Percentiles rank a stretch among this genome's conserved stretches.
Evolutionary conservation across 2,888 invertebrate species (phyloP).

Genomic region (Eumacrocentrus americanus): DNA sequence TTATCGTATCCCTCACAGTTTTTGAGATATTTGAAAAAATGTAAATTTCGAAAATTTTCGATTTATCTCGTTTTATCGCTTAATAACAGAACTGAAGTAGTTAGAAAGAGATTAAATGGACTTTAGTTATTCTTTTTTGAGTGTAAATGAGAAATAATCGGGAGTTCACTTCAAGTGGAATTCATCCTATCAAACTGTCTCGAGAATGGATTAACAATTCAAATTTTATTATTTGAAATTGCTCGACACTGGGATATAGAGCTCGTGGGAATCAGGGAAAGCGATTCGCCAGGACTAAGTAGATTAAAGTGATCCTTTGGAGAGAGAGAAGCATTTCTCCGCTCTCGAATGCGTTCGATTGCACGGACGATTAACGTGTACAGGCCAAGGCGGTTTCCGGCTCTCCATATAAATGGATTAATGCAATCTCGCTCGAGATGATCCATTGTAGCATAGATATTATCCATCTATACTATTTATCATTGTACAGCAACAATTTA

Average conservation of each 20-base stretch:
- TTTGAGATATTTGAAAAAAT: no score
- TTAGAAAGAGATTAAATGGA: no score
- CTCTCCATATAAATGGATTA: conserved; percentile 18
- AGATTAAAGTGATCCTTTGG: conserved; percentile 23
- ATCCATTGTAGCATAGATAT: conserved; percentile 6
- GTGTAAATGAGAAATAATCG: not conserved
- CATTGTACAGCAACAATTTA: not conserved
- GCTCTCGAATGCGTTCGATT: conserved; percentile 15
- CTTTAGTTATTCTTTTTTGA: not conserved
- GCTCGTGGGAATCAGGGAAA: not conserved
- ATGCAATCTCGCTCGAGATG: not conserved
- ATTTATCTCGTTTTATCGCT: no score
- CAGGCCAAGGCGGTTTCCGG: conserved; percentile 3
- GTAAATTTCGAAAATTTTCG: not conserved
- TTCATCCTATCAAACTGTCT: not conserved
- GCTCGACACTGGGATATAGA: not conserved
- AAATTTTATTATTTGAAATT: conserved; percentile 9
- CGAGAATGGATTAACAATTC: conserved; percentile 3
- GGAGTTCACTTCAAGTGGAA: not conserved
- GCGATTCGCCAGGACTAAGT: conserved; percentile 20
- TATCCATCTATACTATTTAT: not conserved
- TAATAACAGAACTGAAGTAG: no score
- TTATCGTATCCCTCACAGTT: no score
- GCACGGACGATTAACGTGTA: conserved; percentile 20
- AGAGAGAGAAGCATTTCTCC: conserved; percentile 3